Evolutionary conservation across 2,113 vertebrate genomes (phyloP), one percentile per base, ranked within the genome.

Genomic region (Apteryx owenii): DNA sequence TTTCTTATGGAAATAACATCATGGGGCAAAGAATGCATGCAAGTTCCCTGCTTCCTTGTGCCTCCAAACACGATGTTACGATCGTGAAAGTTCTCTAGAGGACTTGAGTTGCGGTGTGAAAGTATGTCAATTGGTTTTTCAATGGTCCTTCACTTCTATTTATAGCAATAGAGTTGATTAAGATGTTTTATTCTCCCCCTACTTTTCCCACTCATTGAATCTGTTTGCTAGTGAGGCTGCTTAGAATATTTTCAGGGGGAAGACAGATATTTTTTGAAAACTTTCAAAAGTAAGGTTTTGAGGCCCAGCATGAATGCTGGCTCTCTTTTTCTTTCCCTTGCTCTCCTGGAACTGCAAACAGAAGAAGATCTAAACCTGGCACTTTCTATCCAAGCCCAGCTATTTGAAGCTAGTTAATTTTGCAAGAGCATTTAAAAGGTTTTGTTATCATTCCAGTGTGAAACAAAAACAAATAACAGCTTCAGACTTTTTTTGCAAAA

Each of bases 1-100:
- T 96, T 95, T 90, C 81, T 85, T 89, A 90, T 66, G 91, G 96
- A 97, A 97, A 94, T 81, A 95, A 88, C 76, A 80, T 94, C 88
- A 92, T 3, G 17, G 91, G 87, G 78, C 60, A 73, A 93, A 81
- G 94, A 85, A 87, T 54, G 38, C 85, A 85, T 4, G 1, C 78
- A 93, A 90, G 85, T 77, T 60, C 75, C 89, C 73, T 79, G 60
- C 68, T 85, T 56, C 54, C 92, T 93, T 83, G 77, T 46, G 78
- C 61, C 73, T 84, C 53, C 50, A 31, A 51, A 17, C 48, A 62
- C 65, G 87, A 70, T 64, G 71, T 69, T 36, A 40, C n/a, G 50
- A n/a, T 93, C 69, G 44, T 51, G 60, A 83, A 83, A 53, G 40
- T 83, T 77, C 70, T 93, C 66, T 61, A 36, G 81, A 82, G 69